phyloP scores from a whole-genome alignment of 2,888 invertebrate genomes.

The Polydrusus tereticollis region DNA sequence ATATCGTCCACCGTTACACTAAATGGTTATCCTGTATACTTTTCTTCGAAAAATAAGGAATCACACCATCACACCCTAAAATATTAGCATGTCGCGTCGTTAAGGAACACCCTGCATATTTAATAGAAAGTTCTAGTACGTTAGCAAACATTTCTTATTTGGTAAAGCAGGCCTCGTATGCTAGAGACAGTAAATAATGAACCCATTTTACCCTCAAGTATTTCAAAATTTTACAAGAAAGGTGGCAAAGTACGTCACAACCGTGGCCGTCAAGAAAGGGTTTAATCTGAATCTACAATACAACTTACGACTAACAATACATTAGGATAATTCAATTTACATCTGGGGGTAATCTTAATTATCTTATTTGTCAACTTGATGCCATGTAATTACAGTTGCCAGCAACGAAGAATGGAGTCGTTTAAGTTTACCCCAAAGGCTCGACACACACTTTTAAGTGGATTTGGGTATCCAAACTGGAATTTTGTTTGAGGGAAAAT shows the following conservation, averaged over 20 bases:
- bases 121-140: no score
- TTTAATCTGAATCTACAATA: slow-evolving; percentile 24
- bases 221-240: neutral
- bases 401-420: slow-evolving; percentile 50
- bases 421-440: slow-evolving; percentile 42
- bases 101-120: no score
- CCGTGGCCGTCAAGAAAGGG: neutral
- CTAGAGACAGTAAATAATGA: no score
- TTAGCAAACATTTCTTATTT: no score
- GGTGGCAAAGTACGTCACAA: neutral
- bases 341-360: slow-evolving; percentile 53
- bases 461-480: slow-evolving; percentile 22
- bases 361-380: slow-evolving; percentile 56
- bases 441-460: slow-evolving; percentile 33
- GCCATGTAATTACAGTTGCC: slow-evolving; percentile 53
- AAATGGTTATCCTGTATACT: no score
- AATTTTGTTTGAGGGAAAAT: slow-evolving; percentile 28
- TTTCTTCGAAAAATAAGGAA: no score
- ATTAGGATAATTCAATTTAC: slow-evolving; percentile 55
- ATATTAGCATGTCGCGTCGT: no score
- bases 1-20: no score
- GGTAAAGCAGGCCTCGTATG: no score
- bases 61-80: no score
- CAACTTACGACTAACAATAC: slow-evolving; percentile 51
- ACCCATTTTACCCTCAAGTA: no score